Base-by-base conservation (phyloP, 2,888 invertebrate species). In the Barypeithes pellucidus region DNA sequence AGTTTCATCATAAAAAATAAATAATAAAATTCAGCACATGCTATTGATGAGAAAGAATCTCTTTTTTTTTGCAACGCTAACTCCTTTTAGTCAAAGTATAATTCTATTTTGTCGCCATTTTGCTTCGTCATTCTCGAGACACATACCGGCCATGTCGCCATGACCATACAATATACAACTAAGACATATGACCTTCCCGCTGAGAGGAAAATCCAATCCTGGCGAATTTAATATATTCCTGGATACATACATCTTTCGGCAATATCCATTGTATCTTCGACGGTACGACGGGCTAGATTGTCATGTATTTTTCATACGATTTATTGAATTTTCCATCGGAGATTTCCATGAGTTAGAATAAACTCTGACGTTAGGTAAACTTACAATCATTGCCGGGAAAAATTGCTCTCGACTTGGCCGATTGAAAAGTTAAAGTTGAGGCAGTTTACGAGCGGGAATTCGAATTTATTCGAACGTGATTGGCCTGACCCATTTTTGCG, bases 291-390 rank as follows among this genome's bases (percentile, higher is more conserved):
- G 69, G 60, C 57, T 70, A 67, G 67, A 70, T 74, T 70, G 76
- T 75, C 77, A 76, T 76, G 76, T 77, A 75, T 76, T 72, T 76
- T 76, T 77, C 76, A 76, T 76, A 72, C 45, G 72, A 71, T 72
- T 77, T 72, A 76, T 76, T 73, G 76, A 69, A 72, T 76, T 76
- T 71, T 66, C 67, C 67, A 67, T 67, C 62, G 54, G 20, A 54
- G 70, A 66, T 74, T 74, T 74, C 70, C 67, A 54, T 41, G 62
- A 66, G 66, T 70, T 69, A 70, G 74, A 69, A 74, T 74, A 66
- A 74, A 74, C 74, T 74, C 57, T 70, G 74, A 70, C 70, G 74
- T 74, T 74, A 67, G 70, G 74, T 70, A 74, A 74, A 74, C 74
- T 66, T 65, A 70, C 70, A 70, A 74, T 70, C 74, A 70, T 66